Conservation (phyloP, 2,888 invertebrate species). For the Sphaerophoria rueppellii region DNA sequence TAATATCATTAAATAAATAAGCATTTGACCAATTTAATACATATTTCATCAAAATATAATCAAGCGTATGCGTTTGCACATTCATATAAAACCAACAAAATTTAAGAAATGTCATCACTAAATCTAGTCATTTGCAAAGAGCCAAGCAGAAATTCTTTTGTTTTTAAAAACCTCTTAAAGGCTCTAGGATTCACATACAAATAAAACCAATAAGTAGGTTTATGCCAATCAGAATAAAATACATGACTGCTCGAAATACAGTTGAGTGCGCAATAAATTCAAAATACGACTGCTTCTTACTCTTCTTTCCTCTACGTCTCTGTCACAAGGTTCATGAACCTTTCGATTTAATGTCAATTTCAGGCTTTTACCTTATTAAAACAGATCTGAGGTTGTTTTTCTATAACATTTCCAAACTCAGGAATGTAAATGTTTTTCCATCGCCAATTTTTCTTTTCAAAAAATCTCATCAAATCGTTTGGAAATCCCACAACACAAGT, state of each 20-base stretch:
- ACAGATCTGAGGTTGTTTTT: slow-evolving; percentile 36
- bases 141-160: too few species aligned
- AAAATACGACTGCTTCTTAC: slow-evolving; percentile 36
- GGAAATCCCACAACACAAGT: not conserved
- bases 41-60: too few species aligned
- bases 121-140: too few species aligned
- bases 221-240: too few species aligned
- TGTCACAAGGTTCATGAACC: slow-evolving; percentile 34
- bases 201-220: too few species aligned
- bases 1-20: not conserved
- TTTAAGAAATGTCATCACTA: too few species aligned
- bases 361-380: slow-evolving; percentile 54
- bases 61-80: too few species aligned
- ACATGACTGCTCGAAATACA: slow-evolving; percentile 28
- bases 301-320: not conserved
- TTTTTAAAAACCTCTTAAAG: too few species aligned
- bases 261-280: slow-evolving; percentile 50
- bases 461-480: slow-evolving; percentile 9
- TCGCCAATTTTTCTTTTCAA: too few species aligned
- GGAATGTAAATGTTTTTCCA: slow-evolving; percentile 2
- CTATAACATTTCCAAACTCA: slow-evolving; percentile 19
- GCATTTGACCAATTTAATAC: too few species aligned
- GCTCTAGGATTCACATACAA: too few species aligned
- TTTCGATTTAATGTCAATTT: slow-evolving; percentile 27
- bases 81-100: too few species aligned